Conservation (phyloP, 2,113 vertebrate species). For the Nyctereutes procyonoides region DNA sequence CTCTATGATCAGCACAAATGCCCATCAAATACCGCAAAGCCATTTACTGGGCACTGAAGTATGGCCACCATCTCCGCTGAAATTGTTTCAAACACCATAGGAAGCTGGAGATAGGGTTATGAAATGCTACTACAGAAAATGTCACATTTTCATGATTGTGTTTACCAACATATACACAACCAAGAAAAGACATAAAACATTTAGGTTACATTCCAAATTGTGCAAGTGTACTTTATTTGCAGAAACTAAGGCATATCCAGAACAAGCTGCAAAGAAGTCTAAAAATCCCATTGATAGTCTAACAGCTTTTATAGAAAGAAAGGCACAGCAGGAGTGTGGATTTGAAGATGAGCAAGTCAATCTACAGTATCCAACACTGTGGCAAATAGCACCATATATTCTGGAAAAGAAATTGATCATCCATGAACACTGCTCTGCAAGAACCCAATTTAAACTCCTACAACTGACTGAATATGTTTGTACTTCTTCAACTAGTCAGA, state of each 20-base stretch:
- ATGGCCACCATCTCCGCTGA: background rate
- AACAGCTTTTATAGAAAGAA: background rate
- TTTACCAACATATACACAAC: background rate
- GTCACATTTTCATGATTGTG: background rate
- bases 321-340: background rate
- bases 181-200: background rate
- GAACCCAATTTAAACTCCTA: slow-evolving; percentile 11
- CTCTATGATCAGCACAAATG: background rate
- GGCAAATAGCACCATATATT: background rate
- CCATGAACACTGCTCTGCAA: background rate
- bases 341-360: background rate
- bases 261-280: background rate
- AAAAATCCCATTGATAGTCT: background rate
- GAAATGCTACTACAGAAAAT: background rate
- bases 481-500: background rate
- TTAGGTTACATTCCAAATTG: background rate
- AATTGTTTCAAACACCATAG: background rate
- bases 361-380: background rate
- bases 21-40: background rate
- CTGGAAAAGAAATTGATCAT: background rate
- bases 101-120: background rate
- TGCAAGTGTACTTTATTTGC: background rate
- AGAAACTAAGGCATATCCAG: background rate
- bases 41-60: background rate
- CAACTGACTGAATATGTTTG: background rate